Evolutionary conservation across 2,888 invertebrate species (phyloP), one percentile per base, ranked within the genome.

Genomic region (Drosophila algonquin): DNA sequence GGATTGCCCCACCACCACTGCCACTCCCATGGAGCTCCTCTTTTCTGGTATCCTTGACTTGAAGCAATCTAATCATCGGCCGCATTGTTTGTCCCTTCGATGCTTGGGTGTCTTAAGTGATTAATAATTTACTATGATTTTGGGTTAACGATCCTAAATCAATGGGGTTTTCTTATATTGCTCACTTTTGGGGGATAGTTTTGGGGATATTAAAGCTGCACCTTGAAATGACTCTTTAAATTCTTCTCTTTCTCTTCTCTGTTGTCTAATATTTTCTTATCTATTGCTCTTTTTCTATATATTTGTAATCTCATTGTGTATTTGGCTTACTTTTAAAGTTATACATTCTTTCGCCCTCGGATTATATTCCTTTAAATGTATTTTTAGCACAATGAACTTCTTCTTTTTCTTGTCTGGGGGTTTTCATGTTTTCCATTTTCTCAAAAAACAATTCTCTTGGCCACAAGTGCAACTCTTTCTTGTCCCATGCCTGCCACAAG

Each of bases 51-150:
- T n/a, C 18, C 18, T 67, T 69, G 65, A 56, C 67, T 69, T 16
- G 50, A 35, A 67, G 70, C 70, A 57, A 45, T 69, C 67, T 51
- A 69, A 67, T 67, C 67, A 67, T 70, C 58, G 35, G 8, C 27
- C 50, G 32, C 70, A 56, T 57, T 67, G 67, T 70, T 40, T 67
- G 70, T 61, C 44, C 18, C 16, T 24, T 18, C 24, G 48, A 14
- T 35, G 45, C 50, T 45, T n/a, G 21, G 27, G 57, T 40, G 67
- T 67, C 70, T 40, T 67, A 67, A 57, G 67, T 70, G 70, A 67
- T 67, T 67, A 67, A 67, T 67, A 67, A 67, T 67, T 70, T 51
- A 35, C 58, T 45, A 12, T 14, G 44, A n/a, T n/a, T 51, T 51
- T 14, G 48, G 21, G 18, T 35, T 27, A 51, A 21, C 63, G 44